phyloP scores from a whole-genome alignment of 2,113 vertebrate genomes.

The Gadus chalcogrammus region DNA sequence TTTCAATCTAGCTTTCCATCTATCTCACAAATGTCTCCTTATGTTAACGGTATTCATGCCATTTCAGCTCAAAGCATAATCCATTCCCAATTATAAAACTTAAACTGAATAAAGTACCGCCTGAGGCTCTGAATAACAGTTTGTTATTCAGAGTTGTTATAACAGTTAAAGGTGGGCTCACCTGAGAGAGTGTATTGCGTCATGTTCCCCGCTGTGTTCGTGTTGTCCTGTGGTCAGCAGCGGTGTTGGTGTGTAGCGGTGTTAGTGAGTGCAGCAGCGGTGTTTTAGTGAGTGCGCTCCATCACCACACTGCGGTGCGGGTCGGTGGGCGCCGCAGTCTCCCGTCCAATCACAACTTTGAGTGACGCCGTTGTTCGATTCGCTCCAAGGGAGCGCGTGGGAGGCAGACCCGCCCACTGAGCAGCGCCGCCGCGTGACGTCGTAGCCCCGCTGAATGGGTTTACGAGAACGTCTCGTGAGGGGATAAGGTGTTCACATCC shows the following conservation, averaged over 20 bases:
- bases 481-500: no score
- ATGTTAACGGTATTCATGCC: no score
- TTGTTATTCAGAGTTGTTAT: no score
- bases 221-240: constrained; percentile 17
- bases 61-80: no score
- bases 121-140: not conserved
- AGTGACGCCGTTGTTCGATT: constrained; percentile 24
- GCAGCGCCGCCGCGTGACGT: not conserved
- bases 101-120: not conserved
- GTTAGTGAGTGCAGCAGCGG: constrained; percentile 1
- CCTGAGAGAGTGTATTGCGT: constrained; percentile 56
- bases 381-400: constrained; percentile 1
- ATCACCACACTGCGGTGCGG: not conserved
- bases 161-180: constrained; percentile 28
- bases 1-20: no score
- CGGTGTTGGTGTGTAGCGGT: not conserved
- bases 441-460: no score
- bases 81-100: no score
- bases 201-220: constrained; percentile 40
- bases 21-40: no score
- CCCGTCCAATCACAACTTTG: constrained; percentile 38
- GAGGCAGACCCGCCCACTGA: not conserved
- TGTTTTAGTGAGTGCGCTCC: constrained; percentile 7
- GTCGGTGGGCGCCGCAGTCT: constrained; percentile 9
- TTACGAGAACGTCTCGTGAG: no score